phyloP scores from a whole-genome alignment of 2,888 invertebrate species.

The Drosophila infuscata region DNA sequence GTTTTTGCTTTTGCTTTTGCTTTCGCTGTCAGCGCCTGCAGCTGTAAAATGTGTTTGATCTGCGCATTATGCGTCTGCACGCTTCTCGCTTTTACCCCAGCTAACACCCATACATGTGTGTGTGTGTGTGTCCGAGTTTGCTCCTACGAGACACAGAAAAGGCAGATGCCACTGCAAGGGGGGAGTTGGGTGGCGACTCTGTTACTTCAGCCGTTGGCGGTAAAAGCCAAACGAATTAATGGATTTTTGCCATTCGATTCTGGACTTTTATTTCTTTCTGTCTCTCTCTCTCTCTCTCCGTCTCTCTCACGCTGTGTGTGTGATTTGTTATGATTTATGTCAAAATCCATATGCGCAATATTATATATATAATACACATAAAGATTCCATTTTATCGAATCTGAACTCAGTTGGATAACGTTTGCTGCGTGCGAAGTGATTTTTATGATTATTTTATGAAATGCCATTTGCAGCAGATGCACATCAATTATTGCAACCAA shows the following conservation, averaged over 20 bases:
- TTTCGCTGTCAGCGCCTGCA: conserved; percentile 43
- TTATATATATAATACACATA: not conserved
- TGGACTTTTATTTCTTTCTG: not conserved
- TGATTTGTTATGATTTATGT: conserved; percentile 30
- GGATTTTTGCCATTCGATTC: conserved; percentile 44
- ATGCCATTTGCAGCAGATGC: conserved; percentile 15
- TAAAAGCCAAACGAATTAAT: conserved; percentile 53
- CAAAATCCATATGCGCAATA: conserved; percentile 1
- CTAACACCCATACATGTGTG: not conserved
- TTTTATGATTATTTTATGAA: conserved; percentile 29
- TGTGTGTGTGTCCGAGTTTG: not conserved
- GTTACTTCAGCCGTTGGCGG: conserved; percentile 25
- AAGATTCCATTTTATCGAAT: conserved; percentile 11
- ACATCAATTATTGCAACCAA: conserved; percentile 3
- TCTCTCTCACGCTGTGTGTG: not conserved
- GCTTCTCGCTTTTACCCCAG: conserved; percentile 22
- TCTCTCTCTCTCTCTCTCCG: not conserved
- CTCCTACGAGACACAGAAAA: not conserved
- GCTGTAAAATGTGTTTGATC: conserved; percentile 58
- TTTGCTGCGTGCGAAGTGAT: conserved; percentile 26
- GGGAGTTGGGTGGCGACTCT: not conserved
- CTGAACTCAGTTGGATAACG: conserved; percentile 1
- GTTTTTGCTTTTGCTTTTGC: conserved; percentile 1
- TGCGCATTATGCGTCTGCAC: conserved; percentile 58
- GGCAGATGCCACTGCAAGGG: not conserved